Conservation (phyloP, 2,797 vertebrate species). For the Sebastes hubbsi region DNA sequence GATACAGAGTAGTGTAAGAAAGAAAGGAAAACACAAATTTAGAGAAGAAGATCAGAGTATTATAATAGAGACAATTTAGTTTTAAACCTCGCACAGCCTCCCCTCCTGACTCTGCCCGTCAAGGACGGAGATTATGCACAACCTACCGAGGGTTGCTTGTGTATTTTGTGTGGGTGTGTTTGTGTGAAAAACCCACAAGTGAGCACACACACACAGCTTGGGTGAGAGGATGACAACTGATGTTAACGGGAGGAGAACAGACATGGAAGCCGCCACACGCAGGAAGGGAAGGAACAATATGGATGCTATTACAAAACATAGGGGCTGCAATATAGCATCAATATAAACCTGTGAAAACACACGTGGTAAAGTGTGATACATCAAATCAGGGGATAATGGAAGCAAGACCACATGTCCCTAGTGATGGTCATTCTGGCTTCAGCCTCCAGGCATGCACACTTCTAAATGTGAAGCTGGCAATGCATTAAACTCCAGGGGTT, state of each 20-base stretch:
- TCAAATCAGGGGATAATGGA: not conserved
- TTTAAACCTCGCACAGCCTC: not conserved
- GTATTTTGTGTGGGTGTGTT: conserved; percentile 2
- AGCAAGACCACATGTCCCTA: conserved; percentile 1
- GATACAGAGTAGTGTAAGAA: not conserved
- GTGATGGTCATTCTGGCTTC: conserved; percentile 19
- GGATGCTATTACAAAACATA: conserved; percentile 4
- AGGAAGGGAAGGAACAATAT: conserved; percentile 17
- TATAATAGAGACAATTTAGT: conserved; percentile 9
- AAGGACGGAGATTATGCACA: not conserved
- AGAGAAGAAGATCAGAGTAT: not conserved
- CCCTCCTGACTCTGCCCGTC: conserved; percentile 16
- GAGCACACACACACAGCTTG: conserved; percentile 45
- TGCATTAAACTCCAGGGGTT: conserved; percentile 32
- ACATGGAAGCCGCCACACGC: conserved; percentile 24
- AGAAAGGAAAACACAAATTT: not conserved
- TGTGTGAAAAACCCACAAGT: conserved; percentile 31
- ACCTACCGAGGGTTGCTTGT: not conserved
- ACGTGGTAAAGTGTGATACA: not conserved
- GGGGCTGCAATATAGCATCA: not conserved
- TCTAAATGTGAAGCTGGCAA: conserved; percentile 45
- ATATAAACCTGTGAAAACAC: conserved; percentile 20
- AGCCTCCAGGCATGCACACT: conserved; percentile 32
- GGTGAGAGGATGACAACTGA: conserved; percentile 63
- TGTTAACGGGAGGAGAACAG: conserved; percentile 46